These are phyloP conservation scores for Isichthys henryi DNA, from an alignment of 2,113 vertebrate species.

Conservation along the genomic window DNA sequence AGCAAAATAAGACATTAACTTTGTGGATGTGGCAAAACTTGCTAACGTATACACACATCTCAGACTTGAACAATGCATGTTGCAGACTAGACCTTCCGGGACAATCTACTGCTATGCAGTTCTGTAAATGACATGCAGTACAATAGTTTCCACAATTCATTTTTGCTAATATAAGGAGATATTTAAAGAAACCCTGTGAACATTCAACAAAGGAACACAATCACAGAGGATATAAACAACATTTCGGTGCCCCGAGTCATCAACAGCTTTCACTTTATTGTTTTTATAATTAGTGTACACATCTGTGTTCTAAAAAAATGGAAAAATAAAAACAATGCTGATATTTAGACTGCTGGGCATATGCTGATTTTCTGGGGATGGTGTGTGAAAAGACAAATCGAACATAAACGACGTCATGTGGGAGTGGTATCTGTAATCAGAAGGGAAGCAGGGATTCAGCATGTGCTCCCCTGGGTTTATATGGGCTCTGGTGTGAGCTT, in stretches of 20 bases:
- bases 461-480: constrained; percentile 45
- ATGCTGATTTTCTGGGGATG: neutral
- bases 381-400: neutral
- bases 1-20: neutral
- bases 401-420: neutral
- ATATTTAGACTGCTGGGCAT: neutral
- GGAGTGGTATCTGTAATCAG: constrained; percentile 40
- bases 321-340: neutral
- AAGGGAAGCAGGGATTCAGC: constrained; percentile 37
- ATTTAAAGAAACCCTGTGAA: neutral
- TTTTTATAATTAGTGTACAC: neutral
- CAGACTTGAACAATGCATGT: neutral
- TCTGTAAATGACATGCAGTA: neutral
- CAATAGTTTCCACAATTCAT: neutral
- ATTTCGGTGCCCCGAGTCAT: neutral
- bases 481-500: constrained; percentile 98
- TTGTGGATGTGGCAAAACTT: neutral
- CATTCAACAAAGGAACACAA: neutral
- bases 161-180: neutral
- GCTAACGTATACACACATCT: neutral
- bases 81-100: neutral
- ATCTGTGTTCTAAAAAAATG: neutral
- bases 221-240: neutral
- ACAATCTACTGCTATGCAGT: neutral
- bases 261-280: neutral